Base-by-base conservation (phyloP, 2,888 invertebrate genomes). In the Yponomeuta cagnagella region DNA sequence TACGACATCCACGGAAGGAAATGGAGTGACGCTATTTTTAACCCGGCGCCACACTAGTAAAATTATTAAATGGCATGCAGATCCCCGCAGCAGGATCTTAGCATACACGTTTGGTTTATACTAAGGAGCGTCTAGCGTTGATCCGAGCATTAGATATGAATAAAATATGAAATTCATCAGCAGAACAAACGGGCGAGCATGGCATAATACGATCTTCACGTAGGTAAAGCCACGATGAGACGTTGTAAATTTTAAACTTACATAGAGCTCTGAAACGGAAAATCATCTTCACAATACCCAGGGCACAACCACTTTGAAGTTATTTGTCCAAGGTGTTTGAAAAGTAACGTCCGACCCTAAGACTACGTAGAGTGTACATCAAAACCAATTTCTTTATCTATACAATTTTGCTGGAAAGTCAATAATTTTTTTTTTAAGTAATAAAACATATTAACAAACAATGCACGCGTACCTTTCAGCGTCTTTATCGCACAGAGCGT, bases 161-260 rank as follows among this genome's bases (percentile, higher is more conserved):
- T 89, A 89, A 89, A 87, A 88, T 88, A 88, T 88, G 84, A 81
- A 58, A 83, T 84, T 88, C 86, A 88, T 88, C 88, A 88, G 87
- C 83, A 82, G 82, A 84, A 84, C 85, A 85, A 87, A 86, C 85
- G 84, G 52, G 52, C 12, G 52, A 58, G 52, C 52, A 58, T 6
- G 15, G 52, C 52, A 15, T 58, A 82, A 85, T 78, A 82, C 48
- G 30, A 10, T 23, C 23, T 63, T 63, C 33, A 69, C 69, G 43
- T 37, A 37, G 1, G 43, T 10, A 37, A 37, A 43, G 33, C 37
- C 43, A 9, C 10, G 31, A 64, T 23, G 10, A 23, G 9, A 10
- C 10, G 31, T 64, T 64, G 30, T 8, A 43, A 43, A 43, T 31
- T 23, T 64, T 30, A 23, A 64, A 30, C 8, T 31, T 64, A 31